Evolutionary conservation across 2,113 vertebrate genomes (phyloP), one percentile per base, ranked within the genome.

Genomic region (Calypte anna): DNA sequence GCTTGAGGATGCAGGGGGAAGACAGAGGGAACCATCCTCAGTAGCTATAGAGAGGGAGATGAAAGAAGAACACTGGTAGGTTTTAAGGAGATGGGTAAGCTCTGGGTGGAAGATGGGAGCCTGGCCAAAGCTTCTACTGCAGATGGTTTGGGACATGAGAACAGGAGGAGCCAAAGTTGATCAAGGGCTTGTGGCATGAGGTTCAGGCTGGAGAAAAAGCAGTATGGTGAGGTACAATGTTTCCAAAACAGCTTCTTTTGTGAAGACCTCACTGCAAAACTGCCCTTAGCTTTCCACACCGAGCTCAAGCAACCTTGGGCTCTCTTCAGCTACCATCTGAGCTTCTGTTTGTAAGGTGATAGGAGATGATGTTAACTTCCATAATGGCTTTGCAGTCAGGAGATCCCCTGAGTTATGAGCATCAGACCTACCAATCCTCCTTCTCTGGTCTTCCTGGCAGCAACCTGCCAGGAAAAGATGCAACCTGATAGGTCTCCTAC

Each of bases 301-400:
- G 10, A 89, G 48, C 72, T 87, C 63, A 91, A 76, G 62, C 57
- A 83, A 86, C 33, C 31, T 53, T 92, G 61, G 67, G 23, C 44
- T 59, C 63, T 78, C 27, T 82, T 92, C 72, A 79, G 55, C 8
- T 76, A 55, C 48, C 28, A 36, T 46, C 15, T 77, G 86, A 90
- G 48, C 48, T 93, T 94, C 55, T 95, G 81, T 79, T n/a, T 92
- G 69, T 62, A 90, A 90, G 44, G 40, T 30, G 82, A 89, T 3
- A 75, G 48, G 21, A 91, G 54, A 74, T 46, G 40, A 62, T 7
- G 7, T 66, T 58, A 82, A 68, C 57, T 57, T 76, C 43, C 40
- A 58, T 2, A 90, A 53, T n/a, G 30, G 23, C 43, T 86, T 46
- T 81, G 36, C 58, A 93, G 36, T 28, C 40, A 67, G 61, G 51